Percentiles rank a stretch among this genome's conserved stretches.
These are phyloP conservation scores for Seira sanloemensis DNA, from an alignment of 2,888 invertebrate genomes.

Conservation along the genomic window DNA sequence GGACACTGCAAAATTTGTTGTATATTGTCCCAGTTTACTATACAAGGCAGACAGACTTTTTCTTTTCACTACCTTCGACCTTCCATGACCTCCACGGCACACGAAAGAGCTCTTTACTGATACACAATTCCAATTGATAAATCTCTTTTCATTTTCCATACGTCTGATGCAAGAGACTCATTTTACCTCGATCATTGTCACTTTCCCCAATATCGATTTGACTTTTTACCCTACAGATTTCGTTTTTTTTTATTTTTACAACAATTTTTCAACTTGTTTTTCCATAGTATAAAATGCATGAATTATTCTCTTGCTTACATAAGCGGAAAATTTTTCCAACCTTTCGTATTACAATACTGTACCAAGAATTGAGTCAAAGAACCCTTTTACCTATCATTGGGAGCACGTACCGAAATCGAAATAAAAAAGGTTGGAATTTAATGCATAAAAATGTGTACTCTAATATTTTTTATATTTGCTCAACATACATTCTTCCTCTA, in stretches of 20 bases:
- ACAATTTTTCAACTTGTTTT: not conserved
- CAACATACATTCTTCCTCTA: no score
- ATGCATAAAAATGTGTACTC: no score
- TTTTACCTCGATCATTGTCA: slow-evolving; percentile 64
- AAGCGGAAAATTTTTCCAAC: no score
- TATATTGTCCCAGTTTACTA: not conserved
- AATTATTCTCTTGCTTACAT: not conserved
- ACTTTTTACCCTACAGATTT: not conserved
- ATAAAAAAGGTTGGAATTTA: no score
- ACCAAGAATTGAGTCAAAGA: no score
- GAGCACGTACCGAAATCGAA: no score
- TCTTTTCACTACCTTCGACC: not conserved
- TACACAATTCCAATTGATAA: not conserved
- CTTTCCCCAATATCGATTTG: slow-evolving; percentile 29
- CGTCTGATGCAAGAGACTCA: slow-evolving; percentile 54
- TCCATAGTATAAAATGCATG: not conserved
- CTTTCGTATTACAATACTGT: no score
- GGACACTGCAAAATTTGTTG: slow-evolving; percentile 2
- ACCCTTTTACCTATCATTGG: no score
- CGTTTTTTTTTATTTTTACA: not conserved
- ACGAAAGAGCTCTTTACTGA: not conserved
- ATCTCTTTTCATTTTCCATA: not conserved
- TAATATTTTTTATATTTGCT: no score
- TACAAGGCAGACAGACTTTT: not conserved
- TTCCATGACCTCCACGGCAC: not conserved